Evolutionary conservation across 2,888 invertebrate species (phyloP).

Genomic region (Heliconius ethilla): DNA sequence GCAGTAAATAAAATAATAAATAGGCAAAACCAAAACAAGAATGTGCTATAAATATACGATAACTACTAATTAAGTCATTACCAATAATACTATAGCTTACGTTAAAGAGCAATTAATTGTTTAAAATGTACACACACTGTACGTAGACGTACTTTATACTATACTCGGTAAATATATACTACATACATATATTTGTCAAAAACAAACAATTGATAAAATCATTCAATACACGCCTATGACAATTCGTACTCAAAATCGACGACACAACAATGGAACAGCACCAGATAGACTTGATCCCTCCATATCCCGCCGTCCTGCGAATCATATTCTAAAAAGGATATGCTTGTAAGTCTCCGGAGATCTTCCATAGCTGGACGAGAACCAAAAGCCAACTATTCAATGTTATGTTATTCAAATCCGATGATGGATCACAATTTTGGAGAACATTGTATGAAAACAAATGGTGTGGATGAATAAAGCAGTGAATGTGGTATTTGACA

Average conservation of each 20-base stretch:
- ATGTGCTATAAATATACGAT: background rate
- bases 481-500: constrained; percentile 44
- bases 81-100: background rate
- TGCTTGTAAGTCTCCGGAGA: constrained; percentile 50
- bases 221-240: constrained; percentile 70
- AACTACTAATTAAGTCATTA: too few relatives aligned
- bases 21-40: too few relatives aligned
- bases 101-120: background rate
- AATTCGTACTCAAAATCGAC: constrained; percentile 76
- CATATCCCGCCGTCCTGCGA: constrained; percentile 46
- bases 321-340: constrained; percentile 50
- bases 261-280: constrained; percentile 67
- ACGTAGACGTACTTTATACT: background rate
- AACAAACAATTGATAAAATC: constrained; percentile 77
- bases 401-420: constrained; percentile 71
- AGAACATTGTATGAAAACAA: constrained; percentile 75
- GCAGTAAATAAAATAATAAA: too few relatives aligned
- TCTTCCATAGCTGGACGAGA: constrained; percentile 56
- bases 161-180: background rate
- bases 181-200: constrained; percentile 48
- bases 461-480: constrained; percentile 58
- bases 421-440: constrained; percentile 77
- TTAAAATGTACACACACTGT: background rate
- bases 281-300: constrained; percentile 57
- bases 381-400: constrained; percentile 73